Evolutionary conservation across 2,888 invertebrate species (phyloP).

Genomic region (Pharmacophagus antenor): DNA sequence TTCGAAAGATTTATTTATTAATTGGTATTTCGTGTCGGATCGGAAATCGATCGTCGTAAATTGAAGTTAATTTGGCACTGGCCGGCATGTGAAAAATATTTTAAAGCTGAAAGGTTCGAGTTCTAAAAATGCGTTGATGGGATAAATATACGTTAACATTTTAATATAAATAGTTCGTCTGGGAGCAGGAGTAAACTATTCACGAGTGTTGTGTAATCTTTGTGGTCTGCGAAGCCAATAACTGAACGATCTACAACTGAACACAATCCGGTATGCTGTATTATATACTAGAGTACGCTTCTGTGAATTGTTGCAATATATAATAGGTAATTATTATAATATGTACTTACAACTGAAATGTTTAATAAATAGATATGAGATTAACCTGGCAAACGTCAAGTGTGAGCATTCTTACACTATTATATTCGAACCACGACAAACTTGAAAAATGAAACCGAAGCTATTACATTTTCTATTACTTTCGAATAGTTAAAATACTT

Average conservation of each 20-base stretch:
- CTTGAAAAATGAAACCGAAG: too few species aligned
- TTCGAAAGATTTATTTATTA: constrained; percentile 75
- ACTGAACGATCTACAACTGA: background rate
- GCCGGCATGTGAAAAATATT: constrained; percentile 1
- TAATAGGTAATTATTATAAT: too few species aligned
- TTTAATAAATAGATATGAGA: too few species aligned
- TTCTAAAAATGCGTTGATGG: background rate
- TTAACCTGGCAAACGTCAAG: too few species aligned
- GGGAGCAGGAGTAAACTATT: background rate
- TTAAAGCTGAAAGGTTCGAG: background rate
- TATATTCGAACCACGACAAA: too few species aligned
- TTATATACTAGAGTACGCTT: too few species aligned
- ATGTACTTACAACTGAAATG: too few species aligned
- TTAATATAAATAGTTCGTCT: background rate
- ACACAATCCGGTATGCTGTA: background rate
- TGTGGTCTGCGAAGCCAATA: background rate
- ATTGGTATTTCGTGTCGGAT: constrained; percentile 67
- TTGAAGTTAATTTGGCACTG: constrained; percentile 36
- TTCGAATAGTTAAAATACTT: too few species aligned
- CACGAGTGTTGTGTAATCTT: background rate
- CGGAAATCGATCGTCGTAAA: constrained; percentile 65
- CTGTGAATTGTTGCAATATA: too few species aligned
- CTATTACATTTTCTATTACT: too few species aligned
- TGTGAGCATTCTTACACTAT: too few species aligned
- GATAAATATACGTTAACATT: constrained; percentile 2